Evolutionary conservation across 2,797 vertebrate species (phyloP).

Genomic region (Choloepus didactylus): DNA sequence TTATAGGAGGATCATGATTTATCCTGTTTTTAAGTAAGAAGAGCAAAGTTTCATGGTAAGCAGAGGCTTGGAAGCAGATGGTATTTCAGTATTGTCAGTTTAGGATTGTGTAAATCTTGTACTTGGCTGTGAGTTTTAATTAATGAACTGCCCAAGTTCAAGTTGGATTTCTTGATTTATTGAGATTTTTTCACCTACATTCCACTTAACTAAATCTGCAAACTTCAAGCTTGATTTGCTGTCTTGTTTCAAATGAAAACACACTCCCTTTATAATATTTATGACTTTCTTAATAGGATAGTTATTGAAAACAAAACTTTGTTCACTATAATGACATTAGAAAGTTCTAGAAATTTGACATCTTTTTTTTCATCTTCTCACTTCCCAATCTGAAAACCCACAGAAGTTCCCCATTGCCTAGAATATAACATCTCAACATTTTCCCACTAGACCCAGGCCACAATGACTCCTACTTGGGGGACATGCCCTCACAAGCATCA

Average conservation of each 20-base stretch:
- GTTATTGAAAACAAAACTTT: conserved; percentile 63
- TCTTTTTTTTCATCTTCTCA: neutral
- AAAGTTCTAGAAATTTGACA: conserved; percentile 40
- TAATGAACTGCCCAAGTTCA: conserved; percentile 69
- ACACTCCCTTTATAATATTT: conserved; percentile 57
- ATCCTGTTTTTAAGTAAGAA: conserved; percentile 45
- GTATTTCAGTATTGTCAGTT: conserved; percentile 40
- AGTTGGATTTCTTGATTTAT: conserved; percentile 74
- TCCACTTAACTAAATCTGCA: conserved; percentile 66
- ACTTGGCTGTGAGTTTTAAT: conserved; percentile 70
- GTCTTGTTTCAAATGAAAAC: conserved; percentile 58
- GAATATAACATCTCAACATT: neutral
- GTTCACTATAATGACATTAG: conserved; percentile 26
- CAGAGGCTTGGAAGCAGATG: conserved; percentile 50
- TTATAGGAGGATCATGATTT: conserved; percentile 27
- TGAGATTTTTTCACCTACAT: conserved; percentile 73
- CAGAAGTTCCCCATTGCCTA: neutral
- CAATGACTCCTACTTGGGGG: neutral
- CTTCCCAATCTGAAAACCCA: neutral
- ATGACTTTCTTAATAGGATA: conserved; percentile 58
- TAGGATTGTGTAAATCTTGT: conserved; percentile 65
- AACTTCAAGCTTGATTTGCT: conserved; percentile 62
- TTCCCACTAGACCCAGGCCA: neutral
- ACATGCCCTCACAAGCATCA: neutral
- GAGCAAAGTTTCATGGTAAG: conserved; percentile 58